phyloP scores from a whole-genome alignment of 2,888 invertebrate genomes.

The Drosophila recens region DNA sequence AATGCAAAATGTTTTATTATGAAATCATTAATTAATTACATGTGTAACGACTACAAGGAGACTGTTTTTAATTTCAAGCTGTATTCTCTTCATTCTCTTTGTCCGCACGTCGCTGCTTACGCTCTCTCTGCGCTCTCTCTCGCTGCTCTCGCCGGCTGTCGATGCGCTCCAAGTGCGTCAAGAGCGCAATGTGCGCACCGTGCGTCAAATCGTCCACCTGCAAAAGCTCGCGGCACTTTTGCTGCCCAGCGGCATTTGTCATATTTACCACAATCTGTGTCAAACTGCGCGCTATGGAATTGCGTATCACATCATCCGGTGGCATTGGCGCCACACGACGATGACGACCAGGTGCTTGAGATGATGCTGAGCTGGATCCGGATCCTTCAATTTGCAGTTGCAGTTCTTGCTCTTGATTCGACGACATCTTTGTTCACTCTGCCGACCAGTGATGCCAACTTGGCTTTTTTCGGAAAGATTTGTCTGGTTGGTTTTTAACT shows the following conservation, averaged over 20 bases:
- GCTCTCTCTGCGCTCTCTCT: slow-evolving; percentile 16
- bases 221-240: slow-evolving; percentile 58
- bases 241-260: slow-evolving; percentile 47
- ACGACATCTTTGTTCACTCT: slow-evolving; percentile 30
- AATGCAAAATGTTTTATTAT: slow-evolving; percentile 50
- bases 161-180: slow-evolving; percentile 51
- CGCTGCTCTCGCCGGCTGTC: slow-evolving; percentile 48
- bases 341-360: neutral
- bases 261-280: slow-evolving; percentile 72
- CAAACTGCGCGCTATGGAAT: slow-evolving; percentile 65
- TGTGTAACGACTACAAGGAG: slow-evolving; percentile 1
- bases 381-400: neutral
- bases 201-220: slow-evolving; percentile 55
- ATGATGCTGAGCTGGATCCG: neutral
- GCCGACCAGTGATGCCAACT: no score
- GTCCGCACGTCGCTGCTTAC: slow-evolving; percentile 2
- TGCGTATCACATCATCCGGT: slow-evolving; percentile 58
- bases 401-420: slow-evolving; percentile 2
- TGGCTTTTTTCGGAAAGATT: no score
- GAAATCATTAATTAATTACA: slow-evolving; percentile 51
- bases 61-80: neutral
- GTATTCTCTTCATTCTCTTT: neutral
- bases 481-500: no score
- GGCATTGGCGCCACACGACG: slow-evolving; percentile 42
- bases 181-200: slow-evolving; percentile 52